phyloP scores from a whole-genome alignment of 2,113 vertebrate species.

The Malurus alboscapulatus region DNA sequence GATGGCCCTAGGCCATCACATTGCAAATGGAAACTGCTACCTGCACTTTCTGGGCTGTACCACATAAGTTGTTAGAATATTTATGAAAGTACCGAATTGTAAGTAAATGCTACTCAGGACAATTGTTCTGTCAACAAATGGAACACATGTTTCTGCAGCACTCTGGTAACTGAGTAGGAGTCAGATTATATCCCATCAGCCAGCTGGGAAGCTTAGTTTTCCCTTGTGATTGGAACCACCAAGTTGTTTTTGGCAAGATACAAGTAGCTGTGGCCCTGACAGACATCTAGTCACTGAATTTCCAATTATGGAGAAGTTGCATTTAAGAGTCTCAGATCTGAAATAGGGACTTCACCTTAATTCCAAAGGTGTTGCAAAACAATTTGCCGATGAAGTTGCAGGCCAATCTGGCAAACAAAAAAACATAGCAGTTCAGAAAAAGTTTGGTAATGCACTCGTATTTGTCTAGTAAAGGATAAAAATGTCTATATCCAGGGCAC shows the following conservation, averaged over 20 bases:
- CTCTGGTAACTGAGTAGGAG: neutral
- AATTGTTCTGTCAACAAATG: conserved; percentile 28
- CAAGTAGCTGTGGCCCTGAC: conserved; percentile 10
- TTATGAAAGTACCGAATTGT: neutral
- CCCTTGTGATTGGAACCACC: conserved; percentile 21
- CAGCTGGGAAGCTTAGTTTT: conserved; percentile 32
- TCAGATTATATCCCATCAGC: conserved; percentile 18
- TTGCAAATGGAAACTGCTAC: conserved; percentile 17
- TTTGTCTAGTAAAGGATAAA: neutral
- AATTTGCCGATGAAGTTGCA: neutral
- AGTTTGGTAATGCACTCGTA: neutral
- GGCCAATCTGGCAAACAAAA: neutral
- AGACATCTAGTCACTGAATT: conserved; percentile 20
- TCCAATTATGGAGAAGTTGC: conserved; percentile 50
- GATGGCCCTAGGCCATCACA: neutral
- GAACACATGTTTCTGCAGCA: conserved; percentile 22
- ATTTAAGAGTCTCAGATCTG: neutral
- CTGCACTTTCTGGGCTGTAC: neutral
- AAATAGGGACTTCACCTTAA: conserved; percentile 20
- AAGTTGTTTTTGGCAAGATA: conserved; percentile 57
- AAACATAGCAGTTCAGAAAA: neutral
- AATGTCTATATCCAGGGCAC: neutral
- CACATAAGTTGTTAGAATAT: neutral
- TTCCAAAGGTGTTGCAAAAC: neutral
- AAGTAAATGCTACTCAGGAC: conserved; percentile 3